Conservation (phyloP, 1,140 invertebrate genomes). For the Chionoecetes opilio region DNA sequence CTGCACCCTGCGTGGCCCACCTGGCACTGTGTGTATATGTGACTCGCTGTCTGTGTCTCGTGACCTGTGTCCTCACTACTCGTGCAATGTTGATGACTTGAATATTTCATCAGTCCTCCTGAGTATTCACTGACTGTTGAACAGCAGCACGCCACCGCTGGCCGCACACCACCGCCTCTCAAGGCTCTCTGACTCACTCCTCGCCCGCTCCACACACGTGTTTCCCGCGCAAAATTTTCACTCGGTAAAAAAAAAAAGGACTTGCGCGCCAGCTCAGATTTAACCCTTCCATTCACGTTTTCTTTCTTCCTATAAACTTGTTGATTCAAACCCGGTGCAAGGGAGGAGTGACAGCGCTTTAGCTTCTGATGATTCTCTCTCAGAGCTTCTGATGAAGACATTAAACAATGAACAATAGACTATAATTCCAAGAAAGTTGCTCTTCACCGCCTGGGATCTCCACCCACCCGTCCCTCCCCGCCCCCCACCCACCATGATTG, state of each 20-base stretch:
- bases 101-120: conserved; percentile 53
- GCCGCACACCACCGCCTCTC: conserved; percentile 27
- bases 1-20: conserved; percentile 53
- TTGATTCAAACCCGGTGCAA: conserved; percentile 24
- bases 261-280: conserved; percentile 35
- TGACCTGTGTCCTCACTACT: conserved; percentile 63
- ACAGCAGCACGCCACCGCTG: background rate
- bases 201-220: conserved; percentile 58
- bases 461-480: conserved; percentile 19
- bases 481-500: conserved; percentile 53
- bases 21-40: conserved; percentile 66
- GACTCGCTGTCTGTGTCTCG: conserved; percentile 58
- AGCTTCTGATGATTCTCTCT: background rate
- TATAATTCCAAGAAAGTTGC: background rate
- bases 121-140: background rate
- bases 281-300: conserved; percentile 21
- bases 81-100: conserved; percentile 65
- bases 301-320: conserved; percentile 41
- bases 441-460: background rate
- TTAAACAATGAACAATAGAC: conserved; percentile 10
- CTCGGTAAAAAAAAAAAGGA: conserved; percentile 64
- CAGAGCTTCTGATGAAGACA: background rate
- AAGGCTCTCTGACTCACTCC: conserved; percentile 34
- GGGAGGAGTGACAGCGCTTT: background rate
- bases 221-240: conserved; percentile 74